Base-by-base conservation (phyloP, 2,113 vertebrate species). In the Atherinomorus stipes region DNA sequence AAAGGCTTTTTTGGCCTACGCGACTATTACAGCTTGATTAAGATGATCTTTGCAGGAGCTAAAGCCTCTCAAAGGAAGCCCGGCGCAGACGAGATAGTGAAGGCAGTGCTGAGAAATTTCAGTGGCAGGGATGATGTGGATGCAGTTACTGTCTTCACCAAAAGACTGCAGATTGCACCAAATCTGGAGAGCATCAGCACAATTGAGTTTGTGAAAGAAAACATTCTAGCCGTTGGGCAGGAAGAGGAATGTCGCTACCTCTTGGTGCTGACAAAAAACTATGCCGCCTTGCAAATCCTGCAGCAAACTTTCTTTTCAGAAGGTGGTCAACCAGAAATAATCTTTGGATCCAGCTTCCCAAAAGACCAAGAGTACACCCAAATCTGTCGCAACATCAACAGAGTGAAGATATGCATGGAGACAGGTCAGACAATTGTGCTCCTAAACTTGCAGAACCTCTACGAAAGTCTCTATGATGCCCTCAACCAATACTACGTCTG, bases 361-460 rank as follows among this genome's bases (percentile, higher is more conserved):
- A 95, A 94, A 87, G 98, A 99, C 83, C 98, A 98, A 21, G 96
- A 99, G 58, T 99, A 99, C 15, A 95, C 96, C 11, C 98, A 98
- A 64, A 95, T 99, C 77, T 99, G 98, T 92, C 92, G 95, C 52
- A 97, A 98, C 86, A 98, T 99, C 89, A 98, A 98, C 88, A 93
- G 96, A 19, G 95, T 99, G 26, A 99, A 99, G 88, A 90, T 97
- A 63, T 99, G 98, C 90, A 99, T 99, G 98, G 98, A 99, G 84
- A 98, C 97, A 0, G 98, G 98, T 50, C 93, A 93, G 83, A 96
- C 78, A 52, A 94, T 96, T 11, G 93, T 99, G 50, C 96, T 99
- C 2, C 94, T 99, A 37, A 99, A 99, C 87, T 87, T 99, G 81
- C 98, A 97, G 42, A 98, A 95, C 86, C 95, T 99, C 4, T 99